These are phyloP conservation scores for Neomonachus schauinslandi DNA, from an alignment of 2,113 vertebrate species.

Conservation along the genomic window DNA sequence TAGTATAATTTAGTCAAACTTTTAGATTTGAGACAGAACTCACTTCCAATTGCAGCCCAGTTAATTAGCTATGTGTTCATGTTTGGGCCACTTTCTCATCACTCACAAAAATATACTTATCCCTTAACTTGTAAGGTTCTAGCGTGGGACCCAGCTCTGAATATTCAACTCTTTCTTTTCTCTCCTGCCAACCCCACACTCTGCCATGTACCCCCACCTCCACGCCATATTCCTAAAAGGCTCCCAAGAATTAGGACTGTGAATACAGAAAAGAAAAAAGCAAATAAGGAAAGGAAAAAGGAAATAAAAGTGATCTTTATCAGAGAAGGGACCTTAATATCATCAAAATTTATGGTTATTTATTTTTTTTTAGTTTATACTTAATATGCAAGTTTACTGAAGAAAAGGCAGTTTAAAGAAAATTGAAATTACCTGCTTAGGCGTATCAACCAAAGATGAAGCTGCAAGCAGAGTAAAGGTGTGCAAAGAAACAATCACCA, in stretches of 20 bases:
- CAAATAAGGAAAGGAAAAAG: neutral
- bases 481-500: constrained; percentile 97
- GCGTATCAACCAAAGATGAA: constrained; percentile 96
- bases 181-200: neutral
- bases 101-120: neutral
- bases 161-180: neutral
- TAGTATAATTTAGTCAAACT: neutral
- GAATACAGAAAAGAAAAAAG: neutral
- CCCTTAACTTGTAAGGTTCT: neutral
- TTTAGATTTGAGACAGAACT: neutral
- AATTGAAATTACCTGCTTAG: constrained; percentile 92
- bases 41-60: neutral
- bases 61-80: no score
- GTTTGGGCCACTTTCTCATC: neutral
- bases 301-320: neutral
- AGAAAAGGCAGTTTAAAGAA: constrained; percentile 30
- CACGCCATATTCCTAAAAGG: neutral
- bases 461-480: constrained; percentile 97
- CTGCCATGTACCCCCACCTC: neutral
- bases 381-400: neutral
- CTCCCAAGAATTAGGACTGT: neutral
- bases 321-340: neutral
- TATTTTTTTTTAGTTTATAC: neutral
- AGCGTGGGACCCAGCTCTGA: neutral
- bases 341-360: neutral